phyloP scores from a whole-genome alignment of 2,888 invertebrate species.

The Pegoplata infirma region DNA sequence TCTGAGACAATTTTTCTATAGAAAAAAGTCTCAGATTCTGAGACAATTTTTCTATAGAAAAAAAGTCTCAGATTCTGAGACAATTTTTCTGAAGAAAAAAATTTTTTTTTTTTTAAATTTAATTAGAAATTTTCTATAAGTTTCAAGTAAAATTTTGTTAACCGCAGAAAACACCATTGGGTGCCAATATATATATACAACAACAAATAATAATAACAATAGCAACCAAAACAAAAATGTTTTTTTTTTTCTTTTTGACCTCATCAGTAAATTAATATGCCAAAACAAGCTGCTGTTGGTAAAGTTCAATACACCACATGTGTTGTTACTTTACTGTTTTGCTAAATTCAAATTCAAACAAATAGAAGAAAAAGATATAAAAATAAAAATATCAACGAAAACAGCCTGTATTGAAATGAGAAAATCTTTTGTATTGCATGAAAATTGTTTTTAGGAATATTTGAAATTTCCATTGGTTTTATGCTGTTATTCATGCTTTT shows the following conservation, averaged over 20 bases:
- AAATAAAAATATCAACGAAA: conserved; percentile 32
- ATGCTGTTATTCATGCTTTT: not conserved
- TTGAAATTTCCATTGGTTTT: too few relatives aligned
- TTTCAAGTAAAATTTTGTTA: conserved; percentile 21
- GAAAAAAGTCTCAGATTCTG: too few relatives aligned
- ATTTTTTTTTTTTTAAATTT: not conserved
- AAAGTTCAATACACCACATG: conserved; percentile 59
- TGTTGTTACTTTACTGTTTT: conserved; percentile 29
- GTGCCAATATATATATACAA: conserved; percentile 33
- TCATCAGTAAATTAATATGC: conserved; percentile 61
- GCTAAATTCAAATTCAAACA: conserved; percentile 11
- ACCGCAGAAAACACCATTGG: conserved; percentile 48
- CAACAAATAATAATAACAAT: too few relatives aligned
- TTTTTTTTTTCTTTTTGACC: conserved; percentile 51
- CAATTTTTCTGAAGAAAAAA: too few relatives aligned
- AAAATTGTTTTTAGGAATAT: conserved; percentile 29
- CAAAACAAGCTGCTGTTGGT: conserved; percentile 56
- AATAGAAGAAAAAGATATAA: not conserved
- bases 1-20: too few relatives aligned
- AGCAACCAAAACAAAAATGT: too few relatives aligned
- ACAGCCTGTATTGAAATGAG: conserved; percentile 39
- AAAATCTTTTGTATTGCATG: conserved; percentile 30
- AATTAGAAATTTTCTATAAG: not conserved
- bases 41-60: too few relatives aligned
- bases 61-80: too few relatives aligned